A percentile compares a stretch with the other conserved stretches of the same genome.
These are phyloP conservation scores for Torymus auratus DNA, from an alignment of 2,888 invertebrate genomes.

Conservation along the genomic window DNA sequence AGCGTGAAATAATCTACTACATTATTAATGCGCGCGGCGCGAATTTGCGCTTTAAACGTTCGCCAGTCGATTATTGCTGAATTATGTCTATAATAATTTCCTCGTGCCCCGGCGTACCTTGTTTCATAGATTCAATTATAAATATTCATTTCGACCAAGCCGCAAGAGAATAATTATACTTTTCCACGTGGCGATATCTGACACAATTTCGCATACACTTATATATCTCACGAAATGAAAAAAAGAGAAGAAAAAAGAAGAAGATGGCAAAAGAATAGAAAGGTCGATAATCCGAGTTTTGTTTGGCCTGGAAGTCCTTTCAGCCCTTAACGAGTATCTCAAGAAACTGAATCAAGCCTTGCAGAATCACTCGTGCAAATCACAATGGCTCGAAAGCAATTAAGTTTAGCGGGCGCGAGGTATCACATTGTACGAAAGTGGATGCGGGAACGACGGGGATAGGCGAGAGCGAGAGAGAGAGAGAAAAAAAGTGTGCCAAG, in stretches of 20 bases:
- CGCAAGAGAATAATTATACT: too few species aligned
- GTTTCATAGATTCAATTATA: too few species aligned
- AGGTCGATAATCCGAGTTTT: conserved; percentile 13
- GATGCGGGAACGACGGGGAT: not conserved
- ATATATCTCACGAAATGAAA: not conserved
- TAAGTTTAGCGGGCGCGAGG: conserved; percentile 15
- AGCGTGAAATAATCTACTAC: not conserved
- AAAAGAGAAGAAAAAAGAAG: conserved; percentile 5
- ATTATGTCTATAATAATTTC: too few species aligned
- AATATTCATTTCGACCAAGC: too few species aligned
- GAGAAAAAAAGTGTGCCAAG: conserved; percentile 25
- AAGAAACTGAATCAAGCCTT: conserved; percentile 23
- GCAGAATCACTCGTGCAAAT: conserved; percentile 22
- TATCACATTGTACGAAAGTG: not conserved
- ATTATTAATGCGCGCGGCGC: not conserved
- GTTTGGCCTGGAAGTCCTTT: conserved; percentile 9
- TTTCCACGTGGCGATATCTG: too few species aligned
- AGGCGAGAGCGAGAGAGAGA: not conserved
- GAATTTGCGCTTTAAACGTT: too few species aligned
- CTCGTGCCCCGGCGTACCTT: too few species aligned
- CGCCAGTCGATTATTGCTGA: too few species aligned
- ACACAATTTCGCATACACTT: too few species aligned
- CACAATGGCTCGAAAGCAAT: conserved; percentile 36
- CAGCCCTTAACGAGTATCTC: conserved; percentile 34
- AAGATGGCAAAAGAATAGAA: not conserved